Percentiles rank a stretch among this genome's conserved stretches.
phyloP scores from a whole-genome alignment of 2,888 invertebrate species.

The Augochlorella aurata region DNA sequence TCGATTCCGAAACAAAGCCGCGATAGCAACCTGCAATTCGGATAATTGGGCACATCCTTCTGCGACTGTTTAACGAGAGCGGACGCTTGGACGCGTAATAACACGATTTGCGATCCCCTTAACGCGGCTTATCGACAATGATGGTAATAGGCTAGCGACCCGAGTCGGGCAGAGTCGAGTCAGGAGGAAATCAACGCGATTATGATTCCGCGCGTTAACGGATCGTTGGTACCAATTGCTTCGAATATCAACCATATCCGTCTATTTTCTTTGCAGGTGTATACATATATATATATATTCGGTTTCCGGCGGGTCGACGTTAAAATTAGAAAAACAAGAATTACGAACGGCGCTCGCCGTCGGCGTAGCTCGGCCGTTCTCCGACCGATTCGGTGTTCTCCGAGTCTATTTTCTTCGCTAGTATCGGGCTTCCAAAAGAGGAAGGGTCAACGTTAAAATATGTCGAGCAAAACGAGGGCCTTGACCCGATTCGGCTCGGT shows the following conservation, averaged over 20 bases:
- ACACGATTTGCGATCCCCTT: constrained; percentile 55
- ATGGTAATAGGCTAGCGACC: constrained; percentile 36
- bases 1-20: no score
- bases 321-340: background rate
- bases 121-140: constrained; percentile 46
- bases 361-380: background rate
- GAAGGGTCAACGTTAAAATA: background rate
- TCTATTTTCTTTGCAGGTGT: background rate
- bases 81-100: constrained; percentile 49
- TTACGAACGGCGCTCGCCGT: background rate
- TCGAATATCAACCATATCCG: background rate
- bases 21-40: no score
- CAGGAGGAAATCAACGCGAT: background rate
- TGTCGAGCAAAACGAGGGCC: background rate
- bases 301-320: constrained; percentile 9
- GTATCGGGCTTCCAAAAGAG: background rate
- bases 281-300: background rate
- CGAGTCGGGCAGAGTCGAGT: background rate
- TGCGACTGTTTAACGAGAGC: constrained; percentile 44
- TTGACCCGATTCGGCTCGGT: background rate
- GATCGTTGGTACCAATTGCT: background rate
- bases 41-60: background rate
- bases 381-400: background rate
- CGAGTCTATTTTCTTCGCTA: background rate
- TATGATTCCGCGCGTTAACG: background rate